These are phyloP conservation scores for Otolemur garnettii DNA, from an alignment of 2,113 vertebrate species.

Conservation along the genomic window DNA sequence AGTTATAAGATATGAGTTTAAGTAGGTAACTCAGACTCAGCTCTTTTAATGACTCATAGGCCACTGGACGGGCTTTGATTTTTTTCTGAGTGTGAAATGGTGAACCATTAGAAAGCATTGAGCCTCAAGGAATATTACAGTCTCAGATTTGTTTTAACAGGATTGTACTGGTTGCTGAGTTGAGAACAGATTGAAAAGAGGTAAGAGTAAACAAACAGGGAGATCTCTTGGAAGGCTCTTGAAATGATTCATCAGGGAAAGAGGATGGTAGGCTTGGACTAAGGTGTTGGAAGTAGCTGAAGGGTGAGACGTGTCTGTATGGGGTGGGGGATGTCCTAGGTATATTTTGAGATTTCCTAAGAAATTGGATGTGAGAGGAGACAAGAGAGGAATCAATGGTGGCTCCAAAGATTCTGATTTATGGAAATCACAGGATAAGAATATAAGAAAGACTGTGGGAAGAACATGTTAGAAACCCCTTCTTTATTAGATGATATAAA, in stretches of 20 bases:
- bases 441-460: not conserved
- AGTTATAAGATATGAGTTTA: not conserved
- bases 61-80: not conserved
- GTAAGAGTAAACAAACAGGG: not conserved
- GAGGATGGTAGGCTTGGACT: not conserved
- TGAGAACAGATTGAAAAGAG: not conserved
- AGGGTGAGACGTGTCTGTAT: not conserved
- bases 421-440: not conserved
- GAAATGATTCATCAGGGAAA: not conserved
- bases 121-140: not conserved
- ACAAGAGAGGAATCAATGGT: not conserved
- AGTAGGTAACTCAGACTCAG: not conserved
- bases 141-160: not conserved
- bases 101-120: not conserved
- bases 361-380: not conserved
- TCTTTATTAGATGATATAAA: slow-evolving; percentile 15
- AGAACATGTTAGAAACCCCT: not conserved
- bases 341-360: not conserved
- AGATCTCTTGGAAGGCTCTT: not conserved
- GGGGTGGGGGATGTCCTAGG: not conserved
- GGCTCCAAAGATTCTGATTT: not conserved
- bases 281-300: not conserved
- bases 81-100: not conserved
- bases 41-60: not conserved
- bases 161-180: not conserved